These are phyloP conservation scores for Sciaenops ocellatus DNA, from an alignment of 2,797 vertebrate species.

Conservation along the genomic window DNA sequence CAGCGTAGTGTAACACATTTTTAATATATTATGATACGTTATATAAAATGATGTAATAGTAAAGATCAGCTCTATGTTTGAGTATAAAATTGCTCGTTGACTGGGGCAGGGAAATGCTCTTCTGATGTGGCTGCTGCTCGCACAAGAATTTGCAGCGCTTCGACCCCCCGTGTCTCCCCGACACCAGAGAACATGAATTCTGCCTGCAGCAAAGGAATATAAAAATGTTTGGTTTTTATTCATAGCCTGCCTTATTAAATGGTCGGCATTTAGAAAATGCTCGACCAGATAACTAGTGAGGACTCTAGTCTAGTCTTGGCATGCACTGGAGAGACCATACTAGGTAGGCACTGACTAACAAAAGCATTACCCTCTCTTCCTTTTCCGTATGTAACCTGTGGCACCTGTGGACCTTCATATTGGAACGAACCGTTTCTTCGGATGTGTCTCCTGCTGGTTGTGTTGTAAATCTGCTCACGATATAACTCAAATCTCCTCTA, in stretches of 20 bases:
- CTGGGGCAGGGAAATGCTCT: too few relatives aligned
- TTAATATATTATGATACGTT: too few relatives aligned
- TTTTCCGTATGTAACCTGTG: conserved; percentile 99
- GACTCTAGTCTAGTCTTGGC: conserved; percentile 72
- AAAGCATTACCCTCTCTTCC: conserved; percentile 99
- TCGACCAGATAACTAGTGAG: conserved; percentile 12
- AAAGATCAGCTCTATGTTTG: too few relatives aligned
- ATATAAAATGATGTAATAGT: too few relatives aligned
- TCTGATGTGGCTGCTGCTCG: too few relatives aligned
- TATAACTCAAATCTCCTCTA: conserved; percentile 67
- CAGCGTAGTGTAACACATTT: too few relatives aligned
- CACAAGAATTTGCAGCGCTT: too few relatives aligned
- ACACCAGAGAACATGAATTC: not conserved
- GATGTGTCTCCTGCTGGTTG: conserved; percentile 87
- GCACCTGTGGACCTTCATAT: conserved; percentile 99
- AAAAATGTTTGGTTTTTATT: not conserved
- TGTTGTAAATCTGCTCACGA: conserved; percentile 78
- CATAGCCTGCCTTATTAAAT: not conserved
- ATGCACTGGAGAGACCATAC: conserved; percentile 82
- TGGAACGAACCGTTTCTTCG: conserved; percentile 99
- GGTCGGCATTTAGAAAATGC: conserved; percentile 35
- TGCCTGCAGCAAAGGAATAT: not conserved
- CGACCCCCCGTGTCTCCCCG: too few relatives aligned
- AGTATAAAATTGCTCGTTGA: too few relatives aligned
- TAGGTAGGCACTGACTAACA: conserved; percentile 95